A percentile compares a stretch with the other conserved stretches of the same genome.
phyloP scores from a whole-genome alignment of 2,888 invertebrate species.

The Bombyx huttoni region DNA sequence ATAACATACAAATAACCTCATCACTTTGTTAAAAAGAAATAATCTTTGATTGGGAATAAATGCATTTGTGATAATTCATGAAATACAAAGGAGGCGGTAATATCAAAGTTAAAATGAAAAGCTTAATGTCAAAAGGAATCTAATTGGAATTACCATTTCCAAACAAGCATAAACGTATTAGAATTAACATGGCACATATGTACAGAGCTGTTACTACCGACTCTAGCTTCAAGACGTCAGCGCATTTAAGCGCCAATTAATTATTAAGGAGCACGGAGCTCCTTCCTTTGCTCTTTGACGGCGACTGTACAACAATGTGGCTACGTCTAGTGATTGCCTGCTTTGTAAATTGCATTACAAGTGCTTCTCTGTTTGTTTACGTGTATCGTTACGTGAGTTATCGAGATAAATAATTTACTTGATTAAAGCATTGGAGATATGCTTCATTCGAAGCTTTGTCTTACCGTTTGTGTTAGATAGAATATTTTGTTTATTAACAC shows the following conservation, averaged over 20 bases:
- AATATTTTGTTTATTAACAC: too few relatives aligned
- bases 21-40: too few relatives aligned
- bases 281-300: conserved; percentile 67
- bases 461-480: too few relatives aligned
- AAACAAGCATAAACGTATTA: conserved; percentile 27
- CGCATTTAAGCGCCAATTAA: conserved; percentile 68
- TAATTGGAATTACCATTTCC: conserved; percentile 13
- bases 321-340: conserved; percentile 59
- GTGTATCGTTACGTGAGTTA: conserved; percentile 1
- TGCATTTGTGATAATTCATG: background rate
- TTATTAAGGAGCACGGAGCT: conserved; percentile 60
- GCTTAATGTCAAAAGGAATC: conserved; percentile 7
- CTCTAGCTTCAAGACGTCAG: conserved; percentile 59
- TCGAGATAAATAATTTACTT: background rate
- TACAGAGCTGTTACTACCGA: conserved; percentile 53
- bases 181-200: conserved; percentile 39
- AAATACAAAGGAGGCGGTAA: background rate
- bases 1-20: background rate
- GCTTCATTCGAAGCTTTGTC: too few relatives aligned
- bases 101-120: background rate
- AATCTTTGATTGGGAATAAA: background rate
- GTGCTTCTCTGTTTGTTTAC: conserved; percentile 30
- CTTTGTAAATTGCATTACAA: conserved; percentile 60
- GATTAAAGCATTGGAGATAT: background rate
- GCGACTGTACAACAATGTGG: conserved; percentile 63